phyloP scores from a whole-genome alignment of 1,140 invertebrate genomes.

The Microplitis mediator region DNA sequence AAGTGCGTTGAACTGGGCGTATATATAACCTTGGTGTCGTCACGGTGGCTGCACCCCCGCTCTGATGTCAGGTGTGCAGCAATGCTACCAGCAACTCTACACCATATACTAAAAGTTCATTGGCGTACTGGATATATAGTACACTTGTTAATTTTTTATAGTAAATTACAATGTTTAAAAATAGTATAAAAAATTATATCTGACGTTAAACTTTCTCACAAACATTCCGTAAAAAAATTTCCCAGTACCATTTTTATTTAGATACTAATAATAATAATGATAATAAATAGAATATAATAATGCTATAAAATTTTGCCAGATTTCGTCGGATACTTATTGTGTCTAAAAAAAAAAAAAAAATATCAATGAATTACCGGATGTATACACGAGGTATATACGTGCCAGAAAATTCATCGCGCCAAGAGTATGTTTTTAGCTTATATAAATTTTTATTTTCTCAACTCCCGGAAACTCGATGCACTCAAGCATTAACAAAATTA shows the following conservation, averaged over 20 bases:
- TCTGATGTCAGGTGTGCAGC: constrained; percentile 53
- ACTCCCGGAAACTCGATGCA: background rate
- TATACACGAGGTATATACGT: background rate
- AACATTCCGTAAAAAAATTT: too few species aligned
- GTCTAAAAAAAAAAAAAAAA: background rate
- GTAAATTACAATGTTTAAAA: too few species aligned
- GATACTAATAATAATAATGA: too few species aligned
- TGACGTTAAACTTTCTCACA: too few species aligned
- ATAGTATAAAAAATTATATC: too few species aligned
- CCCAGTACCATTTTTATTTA: too few species aligned
- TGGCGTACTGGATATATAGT: constrained; percentile 16
- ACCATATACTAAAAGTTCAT: constrained; percentile 17
- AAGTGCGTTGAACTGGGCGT: constrained; percentile 58
- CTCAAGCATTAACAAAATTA: background rate
- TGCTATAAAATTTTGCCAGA: background rate
- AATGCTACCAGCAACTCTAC: background rate
- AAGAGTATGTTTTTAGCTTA: background rate
- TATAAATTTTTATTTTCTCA: constrained; percentile 1
- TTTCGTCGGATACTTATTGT: background rate
- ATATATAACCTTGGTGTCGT: constrained; percentile 56
- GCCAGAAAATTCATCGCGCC: constrained; percentile 17
- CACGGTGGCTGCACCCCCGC: constrained; percentile 53
- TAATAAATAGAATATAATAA: background rate
- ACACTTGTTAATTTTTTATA: background rate
- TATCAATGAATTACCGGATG: constrained; percentile 3